Conservation (phyloP, 2,888 invertebrate genomes). For the Callinectes sapidus region DNA sequence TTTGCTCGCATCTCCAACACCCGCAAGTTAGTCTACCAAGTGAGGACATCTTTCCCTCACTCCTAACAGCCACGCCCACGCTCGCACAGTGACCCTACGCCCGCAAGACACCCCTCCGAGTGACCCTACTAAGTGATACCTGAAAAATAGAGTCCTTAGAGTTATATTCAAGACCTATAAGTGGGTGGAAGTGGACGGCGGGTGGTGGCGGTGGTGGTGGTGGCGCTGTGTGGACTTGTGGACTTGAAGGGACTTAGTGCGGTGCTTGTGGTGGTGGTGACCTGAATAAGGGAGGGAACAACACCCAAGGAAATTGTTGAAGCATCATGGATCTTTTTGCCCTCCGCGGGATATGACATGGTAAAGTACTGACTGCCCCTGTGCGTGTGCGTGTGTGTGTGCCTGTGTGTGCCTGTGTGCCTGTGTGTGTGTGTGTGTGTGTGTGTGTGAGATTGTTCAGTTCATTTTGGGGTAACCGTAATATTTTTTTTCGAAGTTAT, state of each 20-base stretch:
- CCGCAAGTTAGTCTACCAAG: background rate
- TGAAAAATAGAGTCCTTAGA: background rate
- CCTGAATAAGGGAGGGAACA: background rate
- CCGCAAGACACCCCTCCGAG: background rate
- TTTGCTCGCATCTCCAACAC: background rate
- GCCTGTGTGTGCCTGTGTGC: background rate
- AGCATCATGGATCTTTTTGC: background rate
- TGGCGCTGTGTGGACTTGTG: background rate
- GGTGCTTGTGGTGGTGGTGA: background rate
- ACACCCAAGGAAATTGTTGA: background rate
- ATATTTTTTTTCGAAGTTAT: background rate
- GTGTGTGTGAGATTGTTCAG: background rate
- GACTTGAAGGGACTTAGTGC: background rate
- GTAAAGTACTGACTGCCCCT: background rate
- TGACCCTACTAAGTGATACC: background rate
- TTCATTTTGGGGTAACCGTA: background rate
- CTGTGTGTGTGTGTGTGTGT: conserved; percentile 21
- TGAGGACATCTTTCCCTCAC: background rate
- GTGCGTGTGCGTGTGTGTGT: conserved; percentile 6
- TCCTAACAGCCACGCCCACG: background rate
- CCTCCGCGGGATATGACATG: background rate
- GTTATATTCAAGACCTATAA: background rate
- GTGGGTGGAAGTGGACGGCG: background rate
- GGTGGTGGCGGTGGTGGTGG: background rate
- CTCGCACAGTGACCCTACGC: background rate